These are phyloP conservation scores for Phenganax marumi DNA, from an alignment of 92 coral and sea anemone genomes.

Conservation along the genomic window DNA sequence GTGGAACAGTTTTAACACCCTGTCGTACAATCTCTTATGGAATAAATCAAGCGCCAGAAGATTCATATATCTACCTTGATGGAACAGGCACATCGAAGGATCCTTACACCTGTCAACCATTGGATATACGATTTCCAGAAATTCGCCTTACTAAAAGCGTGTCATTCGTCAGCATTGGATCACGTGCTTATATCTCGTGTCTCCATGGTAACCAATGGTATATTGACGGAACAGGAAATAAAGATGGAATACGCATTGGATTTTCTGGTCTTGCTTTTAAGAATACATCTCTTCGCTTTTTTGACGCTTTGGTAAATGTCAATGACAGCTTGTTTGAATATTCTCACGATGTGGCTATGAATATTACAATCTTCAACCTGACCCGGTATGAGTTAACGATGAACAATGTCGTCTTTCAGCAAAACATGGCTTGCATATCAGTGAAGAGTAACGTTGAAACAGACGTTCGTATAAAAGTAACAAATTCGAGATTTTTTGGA, in stretches of 20 bases:
- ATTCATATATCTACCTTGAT: slow-evolving; percentile 23
- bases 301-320: slow-evolving; percentile 18
- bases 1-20: too few species aligned
- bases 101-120: slow-evolving; percentile 34
- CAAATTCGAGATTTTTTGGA: slow-evolving; percentile 32
- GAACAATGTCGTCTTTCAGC: slow-evolving; percentile 20
- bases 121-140: slow-evolving; percentile 10
- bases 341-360: slow-evolving; percentile 7
- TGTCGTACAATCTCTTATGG: too few species aligned
- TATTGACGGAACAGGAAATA: slow-evolving; percentile 21
- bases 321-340: slow-evolving; percentile 27
- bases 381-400: not conserved
- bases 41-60: too few species aligned
- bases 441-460: not conserved
- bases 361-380: slow-evolving; percentile 15
- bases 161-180: slow-evolving; percentile 24
- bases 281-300: slow-evolving; percentile 41
- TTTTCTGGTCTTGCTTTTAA: slow-evolving; percentile 40
- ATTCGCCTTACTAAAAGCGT: slow-evolving; percentile 31
- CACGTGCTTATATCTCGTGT: slow-evolving; percentile 36
- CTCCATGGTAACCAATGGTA: slow-evolving; percentile 22
- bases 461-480: not conserved
- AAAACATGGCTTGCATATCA: slow-evolving; percentile 38
- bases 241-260: not conserved
- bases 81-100: slow-evolving; percentile 32